Evolutionary conservation across 2,797 vertebrate genomes (phyloP).

Genomic region (Rhinatrema bivittatum): DNA sequence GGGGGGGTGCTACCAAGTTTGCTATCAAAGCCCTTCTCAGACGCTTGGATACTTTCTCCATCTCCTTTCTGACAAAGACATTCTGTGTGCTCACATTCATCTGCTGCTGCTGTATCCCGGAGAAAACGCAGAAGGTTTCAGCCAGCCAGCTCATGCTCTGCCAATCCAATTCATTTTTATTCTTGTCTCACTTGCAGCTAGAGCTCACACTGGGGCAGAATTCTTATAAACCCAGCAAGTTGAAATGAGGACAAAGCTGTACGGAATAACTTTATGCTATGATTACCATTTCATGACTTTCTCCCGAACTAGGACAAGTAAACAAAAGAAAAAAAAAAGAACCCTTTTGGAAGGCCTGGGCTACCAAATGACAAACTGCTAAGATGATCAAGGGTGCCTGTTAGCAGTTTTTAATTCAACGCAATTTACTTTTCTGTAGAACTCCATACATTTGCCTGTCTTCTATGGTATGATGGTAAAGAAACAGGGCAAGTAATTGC

Average conservation of each 20-base stretch:
- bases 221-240: slow-evolving; percentile 21
- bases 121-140: slow-evolving; percentile 21
- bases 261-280: slow-evolving; percentile 49
- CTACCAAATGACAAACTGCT: not conserved
- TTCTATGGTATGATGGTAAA: no score
- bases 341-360: slow-evolving; percentile 12
- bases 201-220: slow-evolving; percentile 36
- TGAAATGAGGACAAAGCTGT: slow-evolving; percentile 52
- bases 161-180: slow-evolving; percentile 35
- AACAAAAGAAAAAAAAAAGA: no score
- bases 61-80: not conserved
- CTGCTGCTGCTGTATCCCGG: slow-evolving; percentile 14
- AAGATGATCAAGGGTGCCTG: slow-evolving; percentile 5
- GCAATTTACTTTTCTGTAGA: no score
- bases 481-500: no score
- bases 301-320: slow-evolving; percentile 18
- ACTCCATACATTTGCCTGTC: no score
- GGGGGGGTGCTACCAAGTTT: no score
- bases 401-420: slow-evolving; percentile 12
- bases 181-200: slow-evolving; percentile 44
- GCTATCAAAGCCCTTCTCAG: no score
- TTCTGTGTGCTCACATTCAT: slow-evolving; percentile 19
- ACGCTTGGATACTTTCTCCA: not conserved
- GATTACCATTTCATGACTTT: slow-evolving; percentile 49
- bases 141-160: slow-evolving; percentile 22